Evolutionary conservation across 2,797 vertebrate species (phyloP).

Genomic region (Arrhamphus sclerolepis): DNA sequence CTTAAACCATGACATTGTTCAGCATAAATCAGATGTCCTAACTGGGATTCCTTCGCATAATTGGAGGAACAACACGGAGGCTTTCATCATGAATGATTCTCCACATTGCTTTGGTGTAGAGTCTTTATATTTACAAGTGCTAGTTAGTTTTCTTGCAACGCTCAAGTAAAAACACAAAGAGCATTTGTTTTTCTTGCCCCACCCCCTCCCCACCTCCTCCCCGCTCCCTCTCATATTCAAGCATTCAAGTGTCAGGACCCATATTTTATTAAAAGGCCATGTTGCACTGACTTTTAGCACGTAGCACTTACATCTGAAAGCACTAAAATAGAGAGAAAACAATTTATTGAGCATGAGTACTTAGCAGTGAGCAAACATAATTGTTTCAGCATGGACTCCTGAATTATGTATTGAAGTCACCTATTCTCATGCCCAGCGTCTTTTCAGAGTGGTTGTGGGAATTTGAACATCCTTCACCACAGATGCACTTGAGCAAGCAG

Average conservation of each 20-base stretch:
- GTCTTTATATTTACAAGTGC: constrained; percentile 51
- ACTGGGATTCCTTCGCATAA: no score
- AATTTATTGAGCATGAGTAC: constrained; percentile 69
- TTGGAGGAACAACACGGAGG: no score
- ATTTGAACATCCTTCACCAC: constrained; percentile 76
- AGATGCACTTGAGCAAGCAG: constrained; percentile 72
- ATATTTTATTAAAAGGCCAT: constrained; percentile 75
- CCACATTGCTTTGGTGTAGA: not conserved
- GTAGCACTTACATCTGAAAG: constrained; percentile 71
- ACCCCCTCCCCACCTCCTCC: no score
- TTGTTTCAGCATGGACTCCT: constrained; percentile 76
- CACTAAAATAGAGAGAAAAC: constrained; percentile 60
- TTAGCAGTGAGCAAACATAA: constrained; percentile 78
- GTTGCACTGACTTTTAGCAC: constrained; percentile 66
- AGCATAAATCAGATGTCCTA: no score
- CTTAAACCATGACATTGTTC: no score
- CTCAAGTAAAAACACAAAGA: constrained; percentile 57
- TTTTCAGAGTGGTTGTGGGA: constrained; percentile 78
- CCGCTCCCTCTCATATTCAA: constrained; percentile 54
- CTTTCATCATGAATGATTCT: no score
- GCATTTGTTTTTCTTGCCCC: constrained; percentile 55
- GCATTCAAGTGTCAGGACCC: constrained; percentile 55
- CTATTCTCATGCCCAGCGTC: constrained; percentile 73
- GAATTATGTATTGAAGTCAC: constrained; percentile 80
- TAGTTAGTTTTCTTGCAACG: constrained; percentile 54